Conservation (phyloP, 2,797 vertebrate species). For the Premnoplex brunnescens region DNA sequence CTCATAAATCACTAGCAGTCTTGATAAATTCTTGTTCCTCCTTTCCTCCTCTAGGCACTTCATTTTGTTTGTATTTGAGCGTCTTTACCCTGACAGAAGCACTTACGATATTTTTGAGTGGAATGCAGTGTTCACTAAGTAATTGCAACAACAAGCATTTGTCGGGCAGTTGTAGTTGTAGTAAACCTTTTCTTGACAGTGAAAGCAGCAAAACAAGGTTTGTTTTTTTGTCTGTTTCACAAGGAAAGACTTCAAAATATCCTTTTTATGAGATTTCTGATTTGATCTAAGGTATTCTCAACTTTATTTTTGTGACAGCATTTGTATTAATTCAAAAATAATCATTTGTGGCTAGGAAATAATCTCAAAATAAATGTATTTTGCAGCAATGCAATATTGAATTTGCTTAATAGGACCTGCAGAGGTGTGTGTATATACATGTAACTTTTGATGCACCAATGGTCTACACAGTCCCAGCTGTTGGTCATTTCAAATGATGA, state of each 20-base stretch:
- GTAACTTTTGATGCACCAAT: neutral
- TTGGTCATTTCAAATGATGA: neutral
- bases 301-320: neutral
- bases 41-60: slow-evolving; percentile 47
- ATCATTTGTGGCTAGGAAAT: neutral
- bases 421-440: neutral
- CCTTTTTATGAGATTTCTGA: neutral
- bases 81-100: slow-evolving; percentile 47
- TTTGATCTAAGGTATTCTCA: neutral
- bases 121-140: slow-evolving; percentile 48
- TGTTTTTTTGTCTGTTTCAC: neutral
- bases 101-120: slow-evolving; percentile 54
- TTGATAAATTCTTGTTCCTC: slow-evolving; percentile 52
- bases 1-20: slow-evolving; percentile 54
- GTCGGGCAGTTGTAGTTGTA: neutral
- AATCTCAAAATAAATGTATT: neutral
- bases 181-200: slow-evolving; percentile 37
- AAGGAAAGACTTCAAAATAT: neutral
- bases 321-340: slow-evolving; percentile 4
- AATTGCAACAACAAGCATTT: slow-evolving; percentile 46
- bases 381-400: neutral
- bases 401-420: neutral
- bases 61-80: slow-evolving; percentile 38
- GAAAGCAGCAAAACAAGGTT: neutral
- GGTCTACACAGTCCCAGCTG: neutral